phyloP scores from a whole-genome alignment of 2,797 vertebrate genomes.

The Clarias laeviceps region DNA sequence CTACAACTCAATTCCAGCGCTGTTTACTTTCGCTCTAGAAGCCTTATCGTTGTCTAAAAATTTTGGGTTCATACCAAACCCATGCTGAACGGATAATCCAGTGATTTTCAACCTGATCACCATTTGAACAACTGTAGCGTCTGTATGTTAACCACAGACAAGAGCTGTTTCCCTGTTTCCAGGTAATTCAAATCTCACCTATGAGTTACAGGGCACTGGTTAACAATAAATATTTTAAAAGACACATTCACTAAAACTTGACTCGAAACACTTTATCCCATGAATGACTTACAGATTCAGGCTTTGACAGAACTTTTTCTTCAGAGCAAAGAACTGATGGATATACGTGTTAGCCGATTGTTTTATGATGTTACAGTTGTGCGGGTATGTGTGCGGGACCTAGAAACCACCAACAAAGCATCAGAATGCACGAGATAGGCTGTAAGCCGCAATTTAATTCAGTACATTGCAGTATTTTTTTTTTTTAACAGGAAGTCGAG shows the following conservation, averaged over 20 bases:
- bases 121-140: background rate
- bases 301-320: background rate
- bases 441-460: background rate
- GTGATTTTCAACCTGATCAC: background rate
- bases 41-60: background rate
- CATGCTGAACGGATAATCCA: background rate
- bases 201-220: background rate
- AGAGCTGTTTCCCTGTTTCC: background rate
- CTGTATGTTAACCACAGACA: background rate
- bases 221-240: background rate
- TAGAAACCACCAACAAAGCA: background rate
- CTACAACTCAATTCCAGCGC: background rate
- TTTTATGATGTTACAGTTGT: background rate
- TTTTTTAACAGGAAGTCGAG: conserved; percentile 3
- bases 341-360: too few species aligned
- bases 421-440: background rate
- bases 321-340: background rate
- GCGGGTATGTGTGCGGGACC: background rate
- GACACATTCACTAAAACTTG: background rate
- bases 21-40: background rate
- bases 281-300: too few species aligned
- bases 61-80: background rate
- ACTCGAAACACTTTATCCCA: background rate
- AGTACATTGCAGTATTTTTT: background rate
- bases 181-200: background rate